Evolutionary conservation across 2,888 invertebrate species (phyloP).

Genomic region (Drosophila longiperda): DNA sequence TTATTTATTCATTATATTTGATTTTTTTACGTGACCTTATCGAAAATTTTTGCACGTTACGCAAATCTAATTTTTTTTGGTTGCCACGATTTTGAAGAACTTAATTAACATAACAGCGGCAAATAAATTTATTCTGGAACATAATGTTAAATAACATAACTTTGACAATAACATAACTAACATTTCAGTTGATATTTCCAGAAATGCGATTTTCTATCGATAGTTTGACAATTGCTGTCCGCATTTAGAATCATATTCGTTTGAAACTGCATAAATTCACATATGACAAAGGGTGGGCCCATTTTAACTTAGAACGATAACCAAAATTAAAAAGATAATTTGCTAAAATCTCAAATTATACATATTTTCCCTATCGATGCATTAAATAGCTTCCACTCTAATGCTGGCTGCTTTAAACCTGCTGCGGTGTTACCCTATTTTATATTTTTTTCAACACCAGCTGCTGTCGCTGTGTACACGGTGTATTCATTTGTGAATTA

Average conservation of each 20-base stretch:
- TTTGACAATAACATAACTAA: background rate
- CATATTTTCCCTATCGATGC: background rate
- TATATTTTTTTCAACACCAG: background rate
- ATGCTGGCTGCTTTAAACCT: background rate
- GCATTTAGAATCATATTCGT: background rate
- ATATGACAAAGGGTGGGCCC: background rate
- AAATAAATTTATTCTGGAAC: background rate
- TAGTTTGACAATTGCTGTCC: background rate
- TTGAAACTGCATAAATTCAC: background rate
- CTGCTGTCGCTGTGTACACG: background rate
- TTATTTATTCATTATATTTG: slow-evolving; percentile 24
- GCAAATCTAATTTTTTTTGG: slow-evolving; percentile 38
- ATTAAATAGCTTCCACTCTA: background rate
- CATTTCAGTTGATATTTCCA: background rate
- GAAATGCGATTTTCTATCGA: background rate
- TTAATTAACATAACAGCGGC: slow-evolving; percentile 31
- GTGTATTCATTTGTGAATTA: background rate
- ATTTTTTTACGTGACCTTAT: slow-evolving; percentile 54
- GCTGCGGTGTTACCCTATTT: background rate
- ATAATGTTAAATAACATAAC: slow-evolving; percentile 3
- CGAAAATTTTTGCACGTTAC: slow-evolving; percentile 45
- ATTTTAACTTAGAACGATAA: background rate
- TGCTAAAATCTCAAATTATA: background rate
- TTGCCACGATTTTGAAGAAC: slow-evolving; percentile 35
- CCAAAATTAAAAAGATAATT: background rate